A percentile compares a stretch with the other conserved stretches of the same genome.
Evolutionary conservation across 2,888 invertebrate species (phyloP).

Genomic region (Electrophaes corylata): DNA sequence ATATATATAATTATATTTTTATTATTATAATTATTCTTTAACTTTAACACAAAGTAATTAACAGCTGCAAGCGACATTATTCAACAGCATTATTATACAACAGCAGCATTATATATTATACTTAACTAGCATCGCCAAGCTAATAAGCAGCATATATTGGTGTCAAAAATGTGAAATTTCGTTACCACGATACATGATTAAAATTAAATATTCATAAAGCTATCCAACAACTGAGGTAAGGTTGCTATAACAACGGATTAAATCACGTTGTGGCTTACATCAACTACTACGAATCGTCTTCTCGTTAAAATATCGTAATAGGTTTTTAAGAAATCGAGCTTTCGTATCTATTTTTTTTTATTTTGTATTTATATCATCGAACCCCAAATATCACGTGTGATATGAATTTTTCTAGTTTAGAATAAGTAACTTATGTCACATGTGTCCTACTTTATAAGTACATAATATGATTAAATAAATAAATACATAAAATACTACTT

Average conservation of each 20-base stretch:
- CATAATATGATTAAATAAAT: no score
- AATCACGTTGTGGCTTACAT: neutral
- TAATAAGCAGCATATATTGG: neutral
- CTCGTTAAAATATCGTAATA: neutral
- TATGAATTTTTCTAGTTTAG: no score
- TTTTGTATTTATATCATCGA: no score
- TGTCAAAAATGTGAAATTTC: constrained; percentile 33
- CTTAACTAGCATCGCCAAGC: neutral
- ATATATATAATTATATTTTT: no score
- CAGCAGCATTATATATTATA: no score
- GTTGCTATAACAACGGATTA: constrained; percentile 22
- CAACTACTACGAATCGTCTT: neutral
- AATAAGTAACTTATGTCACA: no score
- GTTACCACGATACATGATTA: constrained; percentile 15
- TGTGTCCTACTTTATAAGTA: no score
- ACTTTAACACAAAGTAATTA: no score
- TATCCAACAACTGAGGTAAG: constrained; percentile 17
- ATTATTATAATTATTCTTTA: no score
- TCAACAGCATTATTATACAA: constrained; percentile 5
- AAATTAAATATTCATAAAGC: constrained; percentile 29
- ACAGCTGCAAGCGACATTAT: neutral
- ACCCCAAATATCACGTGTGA: no score
- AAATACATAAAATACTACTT: no score
- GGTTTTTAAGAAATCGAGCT: neutral
- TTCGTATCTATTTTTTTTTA: neutral